A percentile compares a stretch with the other conserved stretches of the same genome.
Evolutionary conservation across 1,140 invertebrate genomes (phyloP).

Genomic region (Drosophila erecta): DNA sequence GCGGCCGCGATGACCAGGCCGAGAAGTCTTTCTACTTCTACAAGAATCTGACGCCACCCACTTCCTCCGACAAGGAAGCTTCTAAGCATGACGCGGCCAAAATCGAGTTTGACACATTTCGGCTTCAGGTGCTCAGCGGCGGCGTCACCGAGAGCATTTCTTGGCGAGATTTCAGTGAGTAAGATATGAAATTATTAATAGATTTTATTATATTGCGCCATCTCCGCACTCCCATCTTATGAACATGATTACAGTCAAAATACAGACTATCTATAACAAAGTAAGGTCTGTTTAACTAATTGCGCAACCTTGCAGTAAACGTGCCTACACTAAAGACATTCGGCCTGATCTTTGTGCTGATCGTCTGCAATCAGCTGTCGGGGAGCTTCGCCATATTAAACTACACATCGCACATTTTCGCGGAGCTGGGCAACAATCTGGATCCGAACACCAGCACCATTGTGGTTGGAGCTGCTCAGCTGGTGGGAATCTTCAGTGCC

Average conservation of each 20-base stretch:
- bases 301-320: constrained; percentile 41
- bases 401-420: constrained; percentile 88
- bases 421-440: constrained; percentile 86
- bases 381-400: constrained; percentile 86
- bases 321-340: constrained; percentile 58
- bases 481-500: constrained; percentile 59
- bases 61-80: constrained; percentile 43
- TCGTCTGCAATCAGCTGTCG: constrained; percentile 69
- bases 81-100: constrained; percentile 41
- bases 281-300: not conserved
- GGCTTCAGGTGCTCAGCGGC: constrained; percentile 57
- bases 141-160: constrained; percentile 49
- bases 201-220: too few relatives aligned
- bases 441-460: constrained; percentile 88
- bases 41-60: constrained; percentile 49
- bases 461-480: constrained; percentile 87
- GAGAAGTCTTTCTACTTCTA: constrained; percentile 68
- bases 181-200: not conserved
- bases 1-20: constrained; percentile 49
- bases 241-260: too few relatives aligned
- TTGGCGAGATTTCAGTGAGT: constrained; percentile 65
- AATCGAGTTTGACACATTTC: constrained; percentile 71
- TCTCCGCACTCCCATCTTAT: too few relatives aligned
- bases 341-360: constrained; percentile 59
- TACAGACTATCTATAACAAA: too few relatives aligned